phyloP scores from a whole-genome alignment of 2,113 vertebrate species.

The Corvus hawaiiensis region DNA sequence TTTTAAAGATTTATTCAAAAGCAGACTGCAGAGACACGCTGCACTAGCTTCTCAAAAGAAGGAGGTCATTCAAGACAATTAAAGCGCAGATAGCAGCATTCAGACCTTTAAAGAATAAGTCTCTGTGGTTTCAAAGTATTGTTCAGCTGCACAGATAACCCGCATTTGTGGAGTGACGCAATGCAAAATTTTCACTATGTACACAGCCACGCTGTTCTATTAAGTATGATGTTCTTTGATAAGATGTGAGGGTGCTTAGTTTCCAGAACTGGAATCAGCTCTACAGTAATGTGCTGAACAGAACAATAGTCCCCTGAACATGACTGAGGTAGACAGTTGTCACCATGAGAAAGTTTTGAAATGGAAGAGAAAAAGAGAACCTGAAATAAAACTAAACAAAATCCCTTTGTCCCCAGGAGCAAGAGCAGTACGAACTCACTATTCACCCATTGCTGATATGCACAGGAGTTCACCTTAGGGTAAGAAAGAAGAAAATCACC shows the following conservation, averaged over 20 bases:
- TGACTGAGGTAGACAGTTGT: background rate
- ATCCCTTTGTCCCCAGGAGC: background rate
- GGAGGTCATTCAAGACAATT: constrained; percentile 22
- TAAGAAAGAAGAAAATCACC: background rate
- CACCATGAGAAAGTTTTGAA: background rate
- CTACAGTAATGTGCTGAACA: background rate
- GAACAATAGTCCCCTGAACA: background rate
- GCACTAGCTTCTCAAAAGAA: background rate
- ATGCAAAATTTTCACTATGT: background rate
- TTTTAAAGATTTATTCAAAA: background rate
- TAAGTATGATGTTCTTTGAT: background rate
- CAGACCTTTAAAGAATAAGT: constrained; percentile 7
- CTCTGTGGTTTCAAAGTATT: background rate
- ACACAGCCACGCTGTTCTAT: background rate
- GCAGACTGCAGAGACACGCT: background rate
- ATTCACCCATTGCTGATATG: background rate
- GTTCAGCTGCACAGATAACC: background rate
- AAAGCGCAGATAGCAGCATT: background rate
- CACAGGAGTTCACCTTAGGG: background rate
- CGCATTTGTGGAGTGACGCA: background rate
- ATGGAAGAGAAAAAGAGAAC: background rate
- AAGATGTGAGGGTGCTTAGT: background rate
- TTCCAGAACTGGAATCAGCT: background rate
- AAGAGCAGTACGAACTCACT: background rate
- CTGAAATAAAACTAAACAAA: background rate